Evolutionary conservation across 92 coral and sea anemone genomes (phyloP).

Genomic region (Zoanthus sociatus): DNA sequence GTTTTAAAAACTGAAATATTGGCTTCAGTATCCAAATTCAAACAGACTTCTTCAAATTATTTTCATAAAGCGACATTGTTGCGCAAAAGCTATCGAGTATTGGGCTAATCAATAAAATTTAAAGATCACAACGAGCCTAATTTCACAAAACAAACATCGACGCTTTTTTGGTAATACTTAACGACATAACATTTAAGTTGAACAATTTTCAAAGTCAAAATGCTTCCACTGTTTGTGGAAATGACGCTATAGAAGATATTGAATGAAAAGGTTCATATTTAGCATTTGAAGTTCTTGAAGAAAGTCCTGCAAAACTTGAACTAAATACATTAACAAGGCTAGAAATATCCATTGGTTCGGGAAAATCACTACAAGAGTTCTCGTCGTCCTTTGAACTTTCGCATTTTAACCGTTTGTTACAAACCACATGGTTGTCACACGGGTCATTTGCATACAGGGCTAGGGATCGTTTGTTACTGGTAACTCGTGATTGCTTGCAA

Average conservation of each 20-base stretch:
- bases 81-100: not conserved
- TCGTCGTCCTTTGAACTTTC: conserved; percentile 59
- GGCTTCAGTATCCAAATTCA: conserved; percentile 14
- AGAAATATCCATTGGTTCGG: conserved; percentile 92
- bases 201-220: conserved; percentile 49
- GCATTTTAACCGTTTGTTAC: conserved; percentile 79
- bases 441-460: conserved; percentile 89
- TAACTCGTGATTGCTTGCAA: conserved; percentile 49
- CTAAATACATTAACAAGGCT: conserved; percentile 86
- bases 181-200: not conserved
- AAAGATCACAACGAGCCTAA: not conserved
- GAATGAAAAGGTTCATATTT: conserved; percentile 72
- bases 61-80: conserved; percentile 3
- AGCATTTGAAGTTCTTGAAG: conserved; percentile 52
- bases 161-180: not conserved
- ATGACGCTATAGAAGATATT: conserved; percentile 65
- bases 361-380: conserved; percentile 60
- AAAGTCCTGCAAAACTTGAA: conserved; percentile 85
- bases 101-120: not conserved
- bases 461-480: conserved; percentile 86
- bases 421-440: conserved; percentile 95
- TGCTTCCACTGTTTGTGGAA: conserved; percentile 86
- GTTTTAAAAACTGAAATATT: not conserved
- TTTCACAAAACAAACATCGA: not conserved
- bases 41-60: conserved; percentile 8